Conservation (phyloP, 2,888 invertebrate genomes). For the Phragmatobia fuliginosa region DNA sequence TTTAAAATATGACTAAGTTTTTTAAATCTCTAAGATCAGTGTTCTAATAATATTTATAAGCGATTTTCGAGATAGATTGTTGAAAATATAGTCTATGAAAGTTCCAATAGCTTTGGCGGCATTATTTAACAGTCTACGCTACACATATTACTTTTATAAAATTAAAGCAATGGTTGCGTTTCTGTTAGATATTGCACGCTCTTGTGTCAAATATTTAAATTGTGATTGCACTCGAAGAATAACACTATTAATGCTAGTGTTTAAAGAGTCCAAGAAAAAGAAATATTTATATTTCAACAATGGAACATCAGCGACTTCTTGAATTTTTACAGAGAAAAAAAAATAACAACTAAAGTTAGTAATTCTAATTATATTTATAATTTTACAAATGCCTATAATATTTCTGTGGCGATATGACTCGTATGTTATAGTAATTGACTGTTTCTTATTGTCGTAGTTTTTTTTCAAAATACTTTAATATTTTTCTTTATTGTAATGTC, state of each 20-base stretch:
- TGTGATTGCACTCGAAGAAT: not conserved
- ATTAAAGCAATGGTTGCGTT: not conserved
- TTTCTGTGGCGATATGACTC: slow-evolving; percentile 3
- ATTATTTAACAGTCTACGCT: not conserved
- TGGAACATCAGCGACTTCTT: not conserved
- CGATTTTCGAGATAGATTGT: slow-evolving; percentile 1
- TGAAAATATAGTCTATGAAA: not conserved
- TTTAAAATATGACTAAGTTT: slow-evolving; percentile 48
- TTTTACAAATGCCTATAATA: slow-evolving; percentile 11
- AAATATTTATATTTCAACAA: not conserved
- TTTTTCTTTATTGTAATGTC: not conserved
- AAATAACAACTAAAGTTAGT: not conserved
- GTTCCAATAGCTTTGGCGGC: not conserved
- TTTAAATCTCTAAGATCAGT: slow-evolving; percentile 35
- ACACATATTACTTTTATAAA: not conserved
- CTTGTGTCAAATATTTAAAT: not conserved
- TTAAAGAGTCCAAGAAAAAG: not conserved
- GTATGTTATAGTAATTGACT: slow-evolving; percentile 3
- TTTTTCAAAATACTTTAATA: not conserved
- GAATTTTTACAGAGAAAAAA: not conserved
- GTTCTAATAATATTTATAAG: slow-evolving; percentile 7
- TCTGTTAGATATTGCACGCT: not conserved
- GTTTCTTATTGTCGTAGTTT: not conserved
- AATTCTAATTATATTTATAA: slow-evolving; percentile 11
- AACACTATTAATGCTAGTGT: not conserved